phyloP scores from a whole-genome alignment of 2,113 vertebrate genomes.

The Sinocyclocheilus maitianheensis region DNA sequence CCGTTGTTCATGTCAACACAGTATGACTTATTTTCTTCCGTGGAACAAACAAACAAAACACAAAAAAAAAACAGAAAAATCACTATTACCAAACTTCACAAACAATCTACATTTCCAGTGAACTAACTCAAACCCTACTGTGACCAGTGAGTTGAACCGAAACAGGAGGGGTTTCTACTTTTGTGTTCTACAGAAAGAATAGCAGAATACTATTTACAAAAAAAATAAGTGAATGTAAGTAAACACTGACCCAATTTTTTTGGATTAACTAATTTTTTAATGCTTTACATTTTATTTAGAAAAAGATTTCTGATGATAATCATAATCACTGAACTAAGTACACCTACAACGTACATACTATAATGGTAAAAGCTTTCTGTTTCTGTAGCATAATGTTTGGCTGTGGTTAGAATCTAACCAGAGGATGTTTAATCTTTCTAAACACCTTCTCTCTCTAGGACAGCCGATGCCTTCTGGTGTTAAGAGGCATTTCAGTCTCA shows the following conservation, averaged over 20 bases:
- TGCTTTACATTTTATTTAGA: background rate
- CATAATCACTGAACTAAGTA: background rate
- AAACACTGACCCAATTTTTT: too few species aligned
- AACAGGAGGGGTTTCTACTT: too few species aligned
- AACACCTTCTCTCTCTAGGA: constrained; percentile 11
- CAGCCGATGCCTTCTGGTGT: constrained; percentile 43
- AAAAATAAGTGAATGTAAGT: too few species aligned
- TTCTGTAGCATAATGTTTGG: constrained; percentile 26
- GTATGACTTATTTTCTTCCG: background rate
- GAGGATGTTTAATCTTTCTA: constrained; percentile 27
- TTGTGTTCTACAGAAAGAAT: too few species aligned
- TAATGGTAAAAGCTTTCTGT: background rate
- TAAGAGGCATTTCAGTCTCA: constrained; percentile 52
- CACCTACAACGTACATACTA: background rate
- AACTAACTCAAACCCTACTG: too few species aligned
- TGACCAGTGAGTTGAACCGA: too few species aligned
- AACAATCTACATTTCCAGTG: too few species aligned
- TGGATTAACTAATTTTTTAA: too few species aligned
- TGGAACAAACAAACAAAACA: background rate
- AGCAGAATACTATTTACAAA: too few species aligned
- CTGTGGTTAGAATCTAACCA: background rate
- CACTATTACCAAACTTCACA: too few species aligned
- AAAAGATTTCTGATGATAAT: background rate
- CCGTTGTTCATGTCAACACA: background rate
- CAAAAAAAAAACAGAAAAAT: too few species aligned